Base-by-base conservation (phyloP, 2,113 vertebrate species). In the Xiphophorus hellerii region DNA sequence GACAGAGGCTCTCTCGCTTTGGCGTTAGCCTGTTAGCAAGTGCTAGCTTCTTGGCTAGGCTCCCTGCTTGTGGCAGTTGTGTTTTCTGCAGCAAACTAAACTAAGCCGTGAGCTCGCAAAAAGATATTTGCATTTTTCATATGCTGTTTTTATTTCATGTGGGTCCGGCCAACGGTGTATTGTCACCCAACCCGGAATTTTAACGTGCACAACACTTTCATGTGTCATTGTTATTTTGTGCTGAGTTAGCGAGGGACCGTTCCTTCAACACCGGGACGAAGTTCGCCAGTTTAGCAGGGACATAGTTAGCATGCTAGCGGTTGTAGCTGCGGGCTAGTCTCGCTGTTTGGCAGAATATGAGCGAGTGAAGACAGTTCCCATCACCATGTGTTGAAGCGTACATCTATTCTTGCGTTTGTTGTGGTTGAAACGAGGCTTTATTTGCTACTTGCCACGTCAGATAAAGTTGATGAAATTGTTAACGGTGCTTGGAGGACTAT, bases 251-350 rank as follows among this genome's bases (percentile, higher is more conserved):
- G 82, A 75, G 76, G 76, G 88, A 80, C 77, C 68, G 84, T 76
- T 77, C 76, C 73, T 7, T 70, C 88, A 84, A 85, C 89, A 86
- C 83, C 77, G 81, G 84, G 86, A 87, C 87, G 78, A 92, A 93
- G 87, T 92, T 93, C 84, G 88, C 72, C 87, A 83, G 82, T 70
- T 78, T 74, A 71, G 77, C 84, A 71, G 85, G 28, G 62, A 10
- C 74, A 75, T 69, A 79, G 87, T 85, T 93, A 92, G 90, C 91
- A 91, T 88, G 92, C 89, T 93, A 93, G 44, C 69, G n/a, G 84
- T 31, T 58, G 17, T 87, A 89, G 88, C 88, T 69, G 71, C 62
- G 58, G 85, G 78, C 89, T 89, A 81, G 58, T 66, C 8, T 65
- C 66, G 22, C 73, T 70, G 0, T 62, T 58, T 77, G 83, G 84